Evolutionary conservation across 1,140 invertebrate genomes (phyloP).

Genomic region (Bemisia tabaci): DNA sequence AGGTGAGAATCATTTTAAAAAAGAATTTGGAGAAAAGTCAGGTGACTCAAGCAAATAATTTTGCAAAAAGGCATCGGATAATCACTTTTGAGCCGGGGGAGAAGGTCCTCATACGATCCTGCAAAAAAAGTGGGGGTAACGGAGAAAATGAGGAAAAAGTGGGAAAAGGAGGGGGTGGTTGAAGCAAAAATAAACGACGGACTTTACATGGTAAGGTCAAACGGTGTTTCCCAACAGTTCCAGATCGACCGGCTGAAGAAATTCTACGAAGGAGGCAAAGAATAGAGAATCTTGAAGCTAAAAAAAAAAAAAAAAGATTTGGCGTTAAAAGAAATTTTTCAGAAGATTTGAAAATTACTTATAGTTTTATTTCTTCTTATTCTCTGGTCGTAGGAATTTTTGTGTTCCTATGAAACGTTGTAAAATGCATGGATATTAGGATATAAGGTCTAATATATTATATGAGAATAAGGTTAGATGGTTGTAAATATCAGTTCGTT

Average conservation of each 20-base stretch:
- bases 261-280: not conserved
- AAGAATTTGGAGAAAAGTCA: not conserved
- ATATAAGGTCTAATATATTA: too few species aligned
- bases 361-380: too few species aligned
- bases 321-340: too few species aligned
- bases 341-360: too few species aligned
- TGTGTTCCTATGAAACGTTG: too few species aligned
- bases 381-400: too few species aligned
- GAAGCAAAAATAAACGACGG: not conserved
- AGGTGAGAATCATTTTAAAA: not conserved
- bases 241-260: not conserved
- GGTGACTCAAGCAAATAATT: not conserved
- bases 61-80: not conserved
- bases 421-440: too few species aligned
- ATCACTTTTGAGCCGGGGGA: not conserved
- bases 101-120: not conserved
- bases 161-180: not conserved
- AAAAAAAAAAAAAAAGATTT: too few species aligned
- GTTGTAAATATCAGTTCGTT: too few species aligned
- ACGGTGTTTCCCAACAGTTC: not conserved
- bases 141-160: not conserved
- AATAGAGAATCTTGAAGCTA: too few species aligned
- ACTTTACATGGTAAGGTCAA: not conserved
- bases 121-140: not conserved
- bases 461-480: too few species aligned